phyloP scores from a whole-genome alignment of 92 coral and sea anemone genomes.

The Parazoanthus swiftii region DNA sequence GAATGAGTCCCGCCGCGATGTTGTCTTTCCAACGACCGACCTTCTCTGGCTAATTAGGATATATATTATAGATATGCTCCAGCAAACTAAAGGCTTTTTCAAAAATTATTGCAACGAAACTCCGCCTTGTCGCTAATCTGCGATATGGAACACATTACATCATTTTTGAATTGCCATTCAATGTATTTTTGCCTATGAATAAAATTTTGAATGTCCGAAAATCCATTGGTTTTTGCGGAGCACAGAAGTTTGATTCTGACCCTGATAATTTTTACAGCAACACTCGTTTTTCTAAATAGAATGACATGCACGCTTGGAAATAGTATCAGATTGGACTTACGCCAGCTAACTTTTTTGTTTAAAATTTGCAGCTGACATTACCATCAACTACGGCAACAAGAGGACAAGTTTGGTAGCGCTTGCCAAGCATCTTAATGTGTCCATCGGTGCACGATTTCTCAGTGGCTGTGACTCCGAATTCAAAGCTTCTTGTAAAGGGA shows the following conservation, averaged over 20 bases:
- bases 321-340: background rate
- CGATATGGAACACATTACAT: too few relatives aligned
- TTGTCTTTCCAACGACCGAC: too few relatives aligned
- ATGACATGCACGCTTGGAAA: background rate
- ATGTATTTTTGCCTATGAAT: too few relatives aligned
- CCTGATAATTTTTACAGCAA: background rate
- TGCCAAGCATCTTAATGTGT: slow-evolving; percentile 4
- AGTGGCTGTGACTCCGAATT: background rate
- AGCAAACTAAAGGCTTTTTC: too few relatives aligned
- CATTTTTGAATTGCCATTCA: too few relatives aligned
- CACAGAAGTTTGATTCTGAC: background rate
- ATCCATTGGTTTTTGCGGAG: background rate
- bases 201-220: background rate
- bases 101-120: too few relatives aligned
- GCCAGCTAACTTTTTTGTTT: background rate
- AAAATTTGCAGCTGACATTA: background rate
- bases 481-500: background rate
- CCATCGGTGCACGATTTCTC: background rate
- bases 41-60: too few relatives aligned
- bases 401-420: background rate
- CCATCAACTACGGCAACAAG: background rate
- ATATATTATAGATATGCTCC: too few relatives aligned
- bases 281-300: background rate
- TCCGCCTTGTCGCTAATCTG: too few relatives aligned
- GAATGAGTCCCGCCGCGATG: too few relatives aligned